Base-by-base conservation (phyloP, 2,113 vertebrate species). In the Nesogale talazaci region DNA sequence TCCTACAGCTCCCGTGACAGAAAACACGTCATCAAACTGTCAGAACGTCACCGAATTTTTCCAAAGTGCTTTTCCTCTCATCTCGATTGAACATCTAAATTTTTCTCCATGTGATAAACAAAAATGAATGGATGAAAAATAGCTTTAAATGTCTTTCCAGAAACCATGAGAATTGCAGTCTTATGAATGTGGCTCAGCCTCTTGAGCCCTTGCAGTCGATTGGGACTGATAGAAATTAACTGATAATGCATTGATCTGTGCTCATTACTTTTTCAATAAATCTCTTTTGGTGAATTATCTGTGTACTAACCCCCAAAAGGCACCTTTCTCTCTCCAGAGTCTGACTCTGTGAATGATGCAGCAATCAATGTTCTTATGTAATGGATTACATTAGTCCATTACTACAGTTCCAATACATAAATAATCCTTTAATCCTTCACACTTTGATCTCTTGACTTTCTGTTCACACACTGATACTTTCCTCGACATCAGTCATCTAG, bases 251-350 rank as follows among this genome's bases (percentile, higher is more conserved):
- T 97, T 93, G 83, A 95, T 98, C 97, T 97, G 92, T 94, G 63
- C 90, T 97, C 94, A 93, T 97, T 96, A 96, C 61, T 94, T 94
- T 94, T 90, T 86, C 93, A 29, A 94, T 97, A 98, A 97, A 98
- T 97, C 97, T 98, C 93, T 87, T 94, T 89, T 67, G 77, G 89
- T 95, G 95, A 96, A 67, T 96, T 96, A 96, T 95, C 96, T 97
- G 89, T 88, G 96, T 81, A 79, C 86, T 93, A 85, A 84, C 69
- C 93, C 95, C 94, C 93, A 94, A 96, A 90, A 96, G 79, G 94
- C 94, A 96, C 87, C 83, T 95, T 94, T 97, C 83, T 63, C 59
- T 76, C 15, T 96, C 94, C 93, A 79, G 56, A 92, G 86, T 46
- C 83, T 95, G 88, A 70, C 91, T 92, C 69, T 90, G 11, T 94